phyloP scores from a whole-genome alignment of 1,140 invertebrate genomes.

The Drosophila arawakana region DNA sequence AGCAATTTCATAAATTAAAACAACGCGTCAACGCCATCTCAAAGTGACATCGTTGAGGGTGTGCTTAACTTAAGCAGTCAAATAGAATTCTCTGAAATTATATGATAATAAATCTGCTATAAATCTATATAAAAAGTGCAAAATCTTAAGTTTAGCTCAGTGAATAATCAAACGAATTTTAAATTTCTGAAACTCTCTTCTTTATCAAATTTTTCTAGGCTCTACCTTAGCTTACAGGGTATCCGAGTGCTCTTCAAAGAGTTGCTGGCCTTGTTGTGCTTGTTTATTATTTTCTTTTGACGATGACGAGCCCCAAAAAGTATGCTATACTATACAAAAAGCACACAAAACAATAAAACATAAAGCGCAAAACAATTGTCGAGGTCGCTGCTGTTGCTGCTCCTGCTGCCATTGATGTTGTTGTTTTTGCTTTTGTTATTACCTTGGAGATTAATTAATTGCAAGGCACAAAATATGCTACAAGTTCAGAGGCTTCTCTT shows the following conservation, averaged over 20 bases:
- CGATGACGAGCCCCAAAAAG: conserved; percentile 21
- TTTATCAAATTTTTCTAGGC: not conserved
- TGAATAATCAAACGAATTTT: not conserved
- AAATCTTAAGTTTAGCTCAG: not conserved
- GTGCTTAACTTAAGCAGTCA: not conserved
- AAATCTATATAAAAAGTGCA: too few relatives aligned
- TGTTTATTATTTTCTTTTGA: conserved; percentile 17
- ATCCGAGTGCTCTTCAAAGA: conserved; percentile 32
- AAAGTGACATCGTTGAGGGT: not conserved
- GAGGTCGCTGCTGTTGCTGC: conserved; percentile 40
- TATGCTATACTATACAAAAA: conserved; percentile 32
- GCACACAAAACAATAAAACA: conserved; percentile 65
- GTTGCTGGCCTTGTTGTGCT: conserved; percentile 23
- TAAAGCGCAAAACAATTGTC: conserved; percentile 68
- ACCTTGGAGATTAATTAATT: conserved; percentile 82
- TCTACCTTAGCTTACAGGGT: not conserved
- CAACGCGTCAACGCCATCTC: conserved; percentile 54
- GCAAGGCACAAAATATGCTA: conserved; percentile 72
- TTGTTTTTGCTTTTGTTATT: conserved; percentile 65
- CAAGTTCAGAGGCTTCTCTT: conserved; percentile 49
- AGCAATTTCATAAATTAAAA: conserved; percentile 80
- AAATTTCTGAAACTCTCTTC: not conserved
- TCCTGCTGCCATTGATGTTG: conserved; percentile 6
- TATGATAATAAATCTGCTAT: not conserved
- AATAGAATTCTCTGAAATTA: not conserved